Conservation (phyloP, 1,140 invertebrate genomes). For the Nasonia longicornis region DNA sequence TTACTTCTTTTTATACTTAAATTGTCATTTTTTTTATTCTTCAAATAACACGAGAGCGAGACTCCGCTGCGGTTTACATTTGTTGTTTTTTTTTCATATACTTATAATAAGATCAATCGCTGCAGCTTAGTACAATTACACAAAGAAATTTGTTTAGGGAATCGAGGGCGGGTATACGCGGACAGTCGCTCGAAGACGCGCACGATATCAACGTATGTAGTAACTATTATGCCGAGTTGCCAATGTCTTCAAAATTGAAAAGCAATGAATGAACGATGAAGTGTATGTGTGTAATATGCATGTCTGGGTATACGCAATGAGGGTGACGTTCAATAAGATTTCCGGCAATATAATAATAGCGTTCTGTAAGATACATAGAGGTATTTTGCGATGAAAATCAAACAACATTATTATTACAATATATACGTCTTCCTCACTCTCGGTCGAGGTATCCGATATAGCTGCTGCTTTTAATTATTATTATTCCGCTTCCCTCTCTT, state of each 20-base stretch:
- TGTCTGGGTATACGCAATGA: conserved; percentile 13
- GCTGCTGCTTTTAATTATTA: background rate
- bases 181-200: conserved; percentile 25
- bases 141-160: conserved; percentile 14
- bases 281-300: background rate
- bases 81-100: background rate
- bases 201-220: conserved; percentile 31
- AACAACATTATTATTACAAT: conserved; percentile 23
- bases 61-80: background rate
- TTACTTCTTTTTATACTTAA: background rate
- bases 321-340: conserved; percentile 39
- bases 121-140: conserved; percentile 16
- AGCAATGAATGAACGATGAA: conserved; percentile 40
- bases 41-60: background rate
- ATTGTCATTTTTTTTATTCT: background rate
- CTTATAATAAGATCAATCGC: conserved; percentile 12
- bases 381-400: conserved; percentile 49
- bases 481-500: background rate
- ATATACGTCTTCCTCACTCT: background rate
- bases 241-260: conserved; percentile 63
- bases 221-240: conserved; percentile 52
- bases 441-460: conserved; percentile 14
- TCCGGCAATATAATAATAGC: conserved; percentile 48
- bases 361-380: conserved; percentile 58
- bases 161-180: background rate